Evolutionary conservation across 1,140 invertebrate species (phyloP).

Genomic region (Calliopsis andreniformis): DNA sequence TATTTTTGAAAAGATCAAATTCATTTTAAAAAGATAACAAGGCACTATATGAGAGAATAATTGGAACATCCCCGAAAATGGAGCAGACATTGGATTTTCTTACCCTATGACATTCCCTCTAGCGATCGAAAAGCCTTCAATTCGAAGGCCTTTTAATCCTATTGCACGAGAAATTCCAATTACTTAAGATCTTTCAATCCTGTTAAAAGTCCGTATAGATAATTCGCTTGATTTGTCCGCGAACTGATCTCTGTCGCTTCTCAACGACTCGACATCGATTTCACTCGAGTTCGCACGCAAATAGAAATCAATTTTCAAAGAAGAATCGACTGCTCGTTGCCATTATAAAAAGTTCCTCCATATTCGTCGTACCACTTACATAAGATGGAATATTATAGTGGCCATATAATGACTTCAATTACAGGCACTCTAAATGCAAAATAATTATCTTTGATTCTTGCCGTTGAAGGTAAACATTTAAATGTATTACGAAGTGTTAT

Average conservation of each 20-base stretch:
- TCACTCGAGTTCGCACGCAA: neutral
- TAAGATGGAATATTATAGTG: too few species aligned
- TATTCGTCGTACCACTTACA: neutral
- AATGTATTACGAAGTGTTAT: too few species aligned
- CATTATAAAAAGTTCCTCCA: too few species aligned
- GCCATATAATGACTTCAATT: too few species aligned
- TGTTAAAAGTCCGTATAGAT: neutral
- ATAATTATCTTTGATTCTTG: too few species aligned
- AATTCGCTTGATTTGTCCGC: slow-evolving; percentile 2
- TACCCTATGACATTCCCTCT: slow-evolving; percentile 4
- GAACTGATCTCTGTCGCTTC: neutral
- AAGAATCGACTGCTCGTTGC: neutral
- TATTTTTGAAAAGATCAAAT: neutral
- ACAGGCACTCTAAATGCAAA: too few species aligned
- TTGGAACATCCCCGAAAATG: slow-evolving; percentile 7
- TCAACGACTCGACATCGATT: neutral
- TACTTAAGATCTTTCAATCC: slow-evolving; percentile 10
- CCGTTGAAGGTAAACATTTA: too few species aligned
- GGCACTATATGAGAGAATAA: too few species aligned
- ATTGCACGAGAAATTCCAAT: slow-evolving; percentile 20
- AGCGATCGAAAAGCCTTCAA: neutral
- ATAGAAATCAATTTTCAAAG: neutral
- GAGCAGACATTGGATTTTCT: slow-evolving; percentile 2
- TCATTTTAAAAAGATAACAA: too few species aligned
- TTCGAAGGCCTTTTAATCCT: slow-evolving; percentile 14